These are phyloP conservation scores for Gymnogyps californianus DNA, from an alignment of 2,113 vertebrate genomes.

Conservation along the genomic window DNA sequence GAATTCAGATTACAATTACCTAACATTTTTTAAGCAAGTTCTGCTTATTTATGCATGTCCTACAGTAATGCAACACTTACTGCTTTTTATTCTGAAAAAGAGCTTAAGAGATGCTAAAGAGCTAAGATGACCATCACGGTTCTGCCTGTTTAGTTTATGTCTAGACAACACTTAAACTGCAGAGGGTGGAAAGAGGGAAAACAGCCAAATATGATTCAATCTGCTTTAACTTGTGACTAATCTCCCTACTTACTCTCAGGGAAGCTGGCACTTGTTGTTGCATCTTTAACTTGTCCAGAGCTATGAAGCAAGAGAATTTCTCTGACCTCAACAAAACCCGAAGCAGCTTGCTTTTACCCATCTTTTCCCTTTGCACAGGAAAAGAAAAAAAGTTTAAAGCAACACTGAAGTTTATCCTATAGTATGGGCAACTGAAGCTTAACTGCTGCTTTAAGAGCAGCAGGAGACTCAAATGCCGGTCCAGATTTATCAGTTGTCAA, in stretches of 20 bases:
- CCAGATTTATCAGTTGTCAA: neutral
- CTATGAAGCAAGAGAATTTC: slow-evolving; percentile 26
- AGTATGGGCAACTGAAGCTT: neutral
- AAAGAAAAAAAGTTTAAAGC: neutral
- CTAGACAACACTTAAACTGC: slow-evolving; percentile 63
- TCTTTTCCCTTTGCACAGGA: slow-evolving; percentile 12
- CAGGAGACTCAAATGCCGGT: neutral
- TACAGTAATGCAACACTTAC: neutral
- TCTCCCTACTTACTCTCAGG: slow-evolving; percentile 61
- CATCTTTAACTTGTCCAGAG: slow-evolving; percentile 45
- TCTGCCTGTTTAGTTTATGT: slow-evolving; percentile 60
- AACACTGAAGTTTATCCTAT: neutral
- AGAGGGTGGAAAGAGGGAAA: slow-evolving; percentile 55
- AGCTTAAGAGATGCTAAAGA: neutral
- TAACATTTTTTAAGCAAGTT: slow-evolving; percentile 17
- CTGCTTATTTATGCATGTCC: slow-evolving; percentile 1
- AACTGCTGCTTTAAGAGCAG: neutral
- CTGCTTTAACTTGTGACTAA: slow-evolving; percentile 68
- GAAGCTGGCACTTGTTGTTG: slow-evolving; percentile 47
- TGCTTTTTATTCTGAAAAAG: slow-evolving; percentile 1
- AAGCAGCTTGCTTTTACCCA: slow-evolving; percentile 21
- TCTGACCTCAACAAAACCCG: slow-evolving; percentile 38
- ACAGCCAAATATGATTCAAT: slow-evolving; percentile 61
- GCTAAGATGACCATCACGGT: neutral
- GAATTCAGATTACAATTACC: slow-evolving; percentile 52